Percentiles rank a stretch among this genome's conserved stretches.
Evolutionary conservation across 2,113 vertebrate genomes (phyloP).

Genomic region (Theristicus caerulescens): DNA sequence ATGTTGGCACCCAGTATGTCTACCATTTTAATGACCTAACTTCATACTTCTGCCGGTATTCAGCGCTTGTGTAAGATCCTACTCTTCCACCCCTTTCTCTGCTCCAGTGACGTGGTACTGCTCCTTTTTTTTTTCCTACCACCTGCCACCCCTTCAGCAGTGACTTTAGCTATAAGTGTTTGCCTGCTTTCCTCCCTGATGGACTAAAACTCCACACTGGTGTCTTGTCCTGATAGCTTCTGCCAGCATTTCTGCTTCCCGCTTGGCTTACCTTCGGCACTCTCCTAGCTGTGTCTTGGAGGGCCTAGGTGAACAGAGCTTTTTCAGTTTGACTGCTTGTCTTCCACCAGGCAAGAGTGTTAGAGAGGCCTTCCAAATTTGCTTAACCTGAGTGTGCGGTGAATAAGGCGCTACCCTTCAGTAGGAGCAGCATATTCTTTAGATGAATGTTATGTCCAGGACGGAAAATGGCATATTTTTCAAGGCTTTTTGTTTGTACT

Average conservation of each 20-base stretch:
- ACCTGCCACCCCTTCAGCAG: background rate
- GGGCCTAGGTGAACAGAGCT: background rate
- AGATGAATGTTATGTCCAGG: background rate
- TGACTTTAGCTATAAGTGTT: background rate
- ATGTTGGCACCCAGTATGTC: background rate
- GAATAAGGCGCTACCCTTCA: background rate
- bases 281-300: background rate
- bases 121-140: background rate
- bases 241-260: background rate
- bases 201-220: background rate
- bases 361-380: background rate
- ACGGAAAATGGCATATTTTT: rapidly evolving
- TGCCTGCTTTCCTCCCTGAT: background rate
- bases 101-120: background rate
- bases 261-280: background rate
- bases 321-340: background rate
- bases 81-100: background rate
- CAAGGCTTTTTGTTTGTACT: background rate
- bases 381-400: background rate
- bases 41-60: background rate
- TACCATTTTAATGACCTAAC: background rate
- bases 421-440: background rate
- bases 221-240: background rate
- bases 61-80: background rate
- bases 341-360: background rate